A percentile compares a stretch with the other conserved stretches of the same genome.
Conservation (phyloP, 2,888 invertebrate species). For the Chymomyza caudatula region DNA sequence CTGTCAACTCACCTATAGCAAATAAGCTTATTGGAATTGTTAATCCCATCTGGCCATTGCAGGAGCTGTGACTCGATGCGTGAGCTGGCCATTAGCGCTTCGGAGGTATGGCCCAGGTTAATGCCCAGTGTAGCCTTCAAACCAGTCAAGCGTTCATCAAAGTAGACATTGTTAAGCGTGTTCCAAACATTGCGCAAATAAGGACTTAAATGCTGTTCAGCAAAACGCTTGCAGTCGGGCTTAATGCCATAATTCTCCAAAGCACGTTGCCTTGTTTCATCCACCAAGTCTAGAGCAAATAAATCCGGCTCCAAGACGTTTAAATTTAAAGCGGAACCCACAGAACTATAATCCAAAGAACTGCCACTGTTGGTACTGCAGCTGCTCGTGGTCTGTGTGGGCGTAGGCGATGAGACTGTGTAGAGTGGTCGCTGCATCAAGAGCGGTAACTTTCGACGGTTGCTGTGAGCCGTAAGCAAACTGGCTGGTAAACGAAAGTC, state of each 20-base stretch:
- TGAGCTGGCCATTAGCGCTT: constrained; percentile 71
- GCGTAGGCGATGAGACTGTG: constrained; percentile 48
- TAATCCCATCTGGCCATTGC: constrained; percentile 77
- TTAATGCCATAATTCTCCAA: constrained; percentile 85
- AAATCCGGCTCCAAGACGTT: constrained; percentile 63
- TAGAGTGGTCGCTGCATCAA: constrained; percentile 67
- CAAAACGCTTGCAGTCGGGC: constrained; percentile 88
- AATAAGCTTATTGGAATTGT: constrained; percentile 72
- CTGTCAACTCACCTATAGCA: constrained; percentile 64
- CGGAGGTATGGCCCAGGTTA: constrained; percentile 63
- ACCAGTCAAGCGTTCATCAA: constrained; percentile 84
- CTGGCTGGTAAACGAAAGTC: constrained; percentile 75
- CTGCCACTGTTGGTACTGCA: constrained; percentile 47
- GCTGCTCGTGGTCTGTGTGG: constrained; percentile 42
- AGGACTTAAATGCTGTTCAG: constrained; percentile 86
- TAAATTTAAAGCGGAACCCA: constrained; percentile 56
- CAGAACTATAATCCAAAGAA: constrained; percentile 44
- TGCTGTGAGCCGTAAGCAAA: constrained; percentile 74
- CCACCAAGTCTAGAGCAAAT: constrained; percentile 65
- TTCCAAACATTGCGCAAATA: constrained; percentile 89
- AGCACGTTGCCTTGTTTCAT: constrained; percentile 83
- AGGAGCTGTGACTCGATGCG: constrained; percentile 73
- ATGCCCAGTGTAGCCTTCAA: constrained; percentile 77
- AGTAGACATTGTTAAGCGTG: constrained; percentile 67
- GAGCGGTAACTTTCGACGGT: constrained; percentile 72